Percentiles rank a stretch among this genome's conserved stretches.
Evolutionary conservation across 2,797 vertebrate genomes (phyloP).

Genomic region (Glossophaga mutica): DNA sequence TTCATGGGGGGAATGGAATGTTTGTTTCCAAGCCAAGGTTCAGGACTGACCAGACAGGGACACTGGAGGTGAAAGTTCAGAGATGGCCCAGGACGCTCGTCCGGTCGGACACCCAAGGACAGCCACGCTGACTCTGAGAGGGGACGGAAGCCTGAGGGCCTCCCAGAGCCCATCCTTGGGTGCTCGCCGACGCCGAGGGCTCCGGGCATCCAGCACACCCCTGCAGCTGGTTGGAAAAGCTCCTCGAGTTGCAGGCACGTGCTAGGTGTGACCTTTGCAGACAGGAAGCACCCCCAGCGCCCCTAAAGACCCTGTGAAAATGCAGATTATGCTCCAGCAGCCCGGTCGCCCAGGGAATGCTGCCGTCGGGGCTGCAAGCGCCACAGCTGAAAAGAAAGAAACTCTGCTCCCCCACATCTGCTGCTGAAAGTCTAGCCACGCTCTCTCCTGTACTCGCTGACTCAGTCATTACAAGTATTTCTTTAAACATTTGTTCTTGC

Average conservation of each 20-base stretch:
- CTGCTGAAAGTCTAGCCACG: not conserved
- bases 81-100: not conserved
- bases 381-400: not conserved
- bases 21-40: not conserved
- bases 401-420: not conserved
- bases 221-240: not conserved
- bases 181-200: not conserved
- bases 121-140: no score
- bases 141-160: not conserved
- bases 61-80: not conserved
- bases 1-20: not conserved
- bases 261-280: not conserved
- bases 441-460: not conserved
- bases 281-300: not conserved
- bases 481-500: not conserved
- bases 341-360: no score
- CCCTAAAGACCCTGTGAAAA: not conserved
- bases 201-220: no score
- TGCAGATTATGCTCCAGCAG: not conserved
- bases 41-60: not conserved
- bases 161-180: no score
- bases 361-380: not conserved
- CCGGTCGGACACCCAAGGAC: not conserved
- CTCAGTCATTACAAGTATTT: not conserved
- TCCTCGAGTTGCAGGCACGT: not conserved